These are phyloP conservation scores for Zosterops hypoxanthus DNA, from an alignment of 2,113 vertebrate genomes.

Conservation along the genomic window DNA sequence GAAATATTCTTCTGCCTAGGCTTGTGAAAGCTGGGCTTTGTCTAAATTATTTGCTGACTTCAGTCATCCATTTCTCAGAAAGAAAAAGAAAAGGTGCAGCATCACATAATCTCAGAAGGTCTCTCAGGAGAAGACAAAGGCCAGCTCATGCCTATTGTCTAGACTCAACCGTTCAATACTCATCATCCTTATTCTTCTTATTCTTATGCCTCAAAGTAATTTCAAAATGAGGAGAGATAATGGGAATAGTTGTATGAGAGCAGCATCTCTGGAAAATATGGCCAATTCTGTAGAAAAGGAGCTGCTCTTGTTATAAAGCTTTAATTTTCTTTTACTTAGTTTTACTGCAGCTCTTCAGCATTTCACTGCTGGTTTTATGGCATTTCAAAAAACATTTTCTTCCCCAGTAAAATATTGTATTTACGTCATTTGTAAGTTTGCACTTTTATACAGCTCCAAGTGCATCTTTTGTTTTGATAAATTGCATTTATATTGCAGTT, in stretches of 20 bases:
- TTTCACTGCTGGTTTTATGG: not conserved
- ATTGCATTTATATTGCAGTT: not conserved
- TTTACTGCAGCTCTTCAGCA: slow-evolving; percentile 5
- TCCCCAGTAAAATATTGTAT: not conserved
- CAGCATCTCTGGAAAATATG: not conserved
- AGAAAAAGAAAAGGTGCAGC: not conserved
- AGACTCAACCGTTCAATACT: not conserved
- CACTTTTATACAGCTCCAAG: not conserved
- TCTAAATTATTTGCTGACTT: slow-evolving; percentile 53
- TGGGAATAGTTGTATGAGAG: not conserved
- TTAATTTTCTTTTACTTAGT: slow-evolving; percentile 10
- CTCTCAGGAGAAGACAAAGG: slow-evolving; percentile 31
- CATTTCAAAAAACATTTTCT: not conserved
- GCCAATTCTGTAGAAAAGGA: not conserved
- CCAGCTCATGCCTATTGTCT: slow-evolving; percentile 5
- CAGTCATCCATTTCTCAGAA: slow-evolving; percentile 1
- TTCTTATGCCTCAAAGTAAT: slow-evolving; percentile 35
- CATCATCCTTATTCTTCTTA: slow-evolving; percentile 3
- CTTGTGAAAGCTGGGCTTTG: not conserved
- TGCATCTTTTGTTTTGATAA: not conserved
- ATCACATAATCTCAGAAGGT: not conserved
- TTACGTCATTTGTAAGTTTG: not conserved
- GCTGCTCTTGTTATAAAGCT: not conserved
- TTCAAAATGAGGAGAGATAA: slow-evolving; percentile 22
- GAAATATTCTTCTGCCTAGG: not conserved